Evolutionary conservation across 2,888 invertebrate species (phyloP), one percentile per base, ranked within the genome.

Genomic region (Leptopterna dolabrata): DNA sequence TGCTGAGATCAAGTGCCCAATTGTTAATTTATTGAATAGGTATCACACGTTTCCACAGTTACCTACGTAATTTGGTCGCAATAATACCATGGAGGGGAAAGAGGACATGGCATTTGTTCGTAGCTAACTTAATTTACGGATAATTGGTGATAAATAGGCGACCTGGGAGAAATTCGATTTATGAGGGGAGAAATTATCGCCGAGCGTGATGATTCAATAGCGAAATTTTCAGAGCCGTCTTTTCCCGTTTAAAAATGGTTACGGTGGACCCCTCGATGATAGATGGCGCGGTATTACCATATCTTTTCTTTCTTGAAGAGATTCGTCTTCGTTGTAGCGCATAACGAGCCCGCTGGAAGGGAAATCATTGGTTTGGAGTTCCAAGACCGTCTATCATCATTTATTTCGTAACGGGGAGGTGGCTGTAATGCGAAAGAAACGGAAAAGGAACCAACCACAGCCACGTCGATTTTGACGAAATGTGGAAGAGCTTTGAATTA

Each of bases 361-460:
- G 73, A 30, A 73, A 73, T 73, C 73, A 73, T 73, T 73, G 73
- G 41, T 36, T 73, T 73, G 73, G 71, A 36, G 30, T 73, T n/a
- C 41, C 36, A 73, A 73, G 36, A 19, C 73, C 73, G 41, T 73
- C 41, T 73, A 73, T 73, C 73, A 73, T 73, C 73, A 73, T 73
- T 73, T 73, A 73, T 63, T 24, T 63, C 24, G 63, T 9, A 27
- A 27, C 51, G 0, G 51, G 51, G 24, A 11, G 63, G 63, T 73
- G 73, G 19, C 30, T 73, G 73, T 63, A 24, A 63, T n/a, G 63
- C 6, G 7, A 16, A 73, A 29, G 73, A 73, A 73, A 73, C 73
- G 16, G 29, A 73, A 36, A 19, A 24, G 19, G 24, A 63, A 63
- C 19, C 63, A 63, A n/a, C 63, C 9, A 63, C 9, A 24, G 7